Percentiles rank a stretch among this genome's conserved stretches.
Evolutionary conservation across 2,797 vertebrate species (phyloP).

Genomic region (Leptodactylus fallax): DNA sequence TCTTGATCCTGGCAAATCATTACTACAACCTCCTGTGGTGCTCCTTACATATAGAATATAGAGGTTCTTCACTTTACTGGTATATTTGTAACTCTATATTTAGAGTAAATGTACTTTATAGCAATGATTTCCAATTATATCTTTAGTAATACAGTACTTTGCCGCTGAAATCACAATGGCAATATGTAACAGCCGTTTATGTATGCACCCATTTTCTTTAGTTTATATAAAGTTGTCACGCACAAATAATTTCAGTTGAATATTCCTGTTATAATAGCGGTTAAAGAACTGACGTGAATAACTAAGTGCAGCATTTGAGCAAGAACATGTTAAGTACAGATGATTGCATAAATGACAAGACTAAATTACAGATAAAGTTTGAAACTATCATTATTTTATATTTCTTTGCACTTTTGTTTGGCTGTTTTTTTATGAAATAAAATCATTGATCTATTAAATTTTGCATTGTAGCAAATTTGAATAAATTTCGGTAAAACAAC

Average conservation of each 20-base stretch:
- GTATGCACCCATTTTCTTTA: not conserved
- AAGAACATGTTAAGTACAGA: slow-evolving; percentile 28
- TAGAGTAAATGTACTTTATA: not conserved
- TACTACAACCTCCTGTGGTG: not conserved
- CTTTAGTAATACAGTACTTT: not conserved
- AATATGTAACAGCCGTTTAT: not conserved
- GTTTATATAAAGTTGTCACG: slow-evolving; percentile 30
- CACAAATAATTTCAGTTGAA: slow-evolving; percentile 37
- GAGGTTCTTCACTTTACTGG: not conserved
- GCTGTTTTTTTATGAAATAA: not conserved
- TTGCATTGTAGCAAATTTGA: not conserved
- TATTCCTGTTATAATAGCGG: slow-evolving; percentile 13
- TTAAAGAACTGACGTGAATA: slow-evolving; percentile 30
- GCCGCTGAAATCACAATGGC: not conserved
- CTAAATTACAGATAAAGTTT: slow-evolving; percentile 31
- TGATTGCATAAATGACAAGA: slow-evolving; percentile 22
- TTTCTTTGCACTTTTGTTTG: not conserved
- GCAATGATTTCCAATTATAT: not conserved
- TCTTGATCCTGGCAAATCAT: not conserved
- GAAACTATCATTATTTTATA: slow-evolving; percentile 30
- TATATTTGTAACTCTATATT: not conserved
- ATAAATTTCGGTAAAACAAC: no score
- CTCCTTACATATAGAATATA: not conserved
- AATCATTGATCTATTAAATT: not conserved
- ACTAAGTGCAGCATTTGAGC: slow-evolving; percentile 29